Evolutionary conservation across 2,797 vertebrate species (phyloP).

Genomic region (Pangasius djambal): DNA sequence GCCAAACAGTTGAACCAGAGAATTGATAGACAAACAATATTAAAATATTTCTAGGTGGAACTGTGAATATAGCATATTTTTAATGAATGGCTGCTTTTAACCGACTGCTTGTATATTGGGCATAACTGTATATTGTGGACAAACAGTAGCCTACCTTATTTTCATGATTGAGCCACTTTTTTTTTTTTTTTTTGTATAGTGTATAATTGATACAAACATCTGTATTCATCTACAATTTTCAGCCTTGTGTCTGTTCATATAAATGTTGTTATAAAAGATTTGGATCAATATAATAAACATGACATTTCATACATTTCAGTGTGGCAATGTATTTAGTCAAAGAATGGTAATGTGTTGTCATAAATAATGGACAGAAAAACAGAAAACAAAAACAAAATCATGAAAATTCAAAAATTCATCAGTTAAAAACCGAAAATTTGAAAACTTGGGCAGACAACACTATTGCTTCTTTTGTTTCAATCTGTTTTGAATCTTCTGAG

Average conservation of each 20-base stretch:
- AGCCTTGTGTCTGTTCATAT: slow-evolving; percentile 16
- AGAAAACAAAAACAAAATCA: not conserved
- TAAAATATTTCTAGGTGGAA: not conserved
- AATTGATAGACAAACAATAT: not conserved
- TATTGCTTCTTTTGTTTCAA: slow-evolving; percentile 68
- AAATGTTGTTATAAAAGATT: slow-evolving; percentile 25
- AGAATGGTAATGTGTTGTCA: not conserved
- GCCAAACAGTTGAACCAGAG: not conserved
- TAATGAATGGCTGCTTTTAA: not conserved
- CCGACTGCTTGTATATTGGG: slow-evolving; percentile 1
- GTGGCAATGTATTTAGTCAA: not conserved
- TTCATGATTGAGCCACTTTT: slow-evolving; percentile 1
- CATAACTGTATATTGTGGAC: slow-evolving; percentile 11
- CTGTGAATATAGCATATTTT: slow-evolving; percentile 20
- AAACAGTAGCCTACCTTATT: not conserved
- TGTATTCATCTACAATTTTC: not conserved
- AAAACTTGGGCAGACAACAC: not conserved
- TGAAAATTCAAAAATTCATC: not conserved
- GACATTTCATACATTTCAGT: not conserved
- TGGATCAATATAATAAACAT: slow-evolving; percentile 28
- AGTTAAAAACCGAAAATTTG: not conserved
- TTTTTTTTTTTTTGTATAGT: not conserved
- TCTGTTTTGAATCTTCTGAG: slow-evolving; percentile 68
- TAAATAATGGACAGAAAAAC: not conserved
- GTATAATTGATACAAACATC: slow-evolving; percentile 15